These are phyloP conservation scores for Empidonax traillii DNA, from an alignment of 2,113 vertebrate genomes.

Conservation along the genomic window DNA sequence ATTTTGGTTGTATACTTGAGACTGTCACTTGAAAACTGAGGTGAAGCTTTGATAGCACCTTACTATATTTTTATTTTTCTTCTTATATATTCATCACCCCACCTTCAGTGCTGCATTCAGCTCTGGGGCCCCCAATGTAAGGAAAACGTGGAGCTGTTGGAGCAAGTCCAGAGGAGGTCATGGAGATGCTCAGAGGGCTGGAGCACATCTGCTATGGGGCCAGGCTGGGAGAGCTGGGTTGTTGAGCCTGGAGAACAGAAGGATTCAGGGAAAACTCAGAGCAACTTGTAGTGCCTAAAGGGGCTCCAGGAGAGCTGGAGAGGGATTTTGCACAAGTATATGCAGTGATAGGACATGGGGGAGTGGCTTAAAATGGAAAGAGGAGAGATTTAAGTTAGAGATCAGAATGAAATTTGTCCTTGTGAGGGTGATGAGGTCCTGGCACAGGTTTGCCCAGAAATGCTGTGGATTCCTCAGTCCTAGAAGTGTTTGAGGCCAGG, in stretches of 20 bases:
- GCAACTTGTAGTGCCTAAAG: neutral
- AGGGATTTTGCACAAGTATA: neutral
- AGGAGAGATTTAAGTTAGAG: neutral
- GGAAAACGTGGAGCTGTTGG: neutral
- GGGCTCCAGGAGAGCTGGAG: neutral
- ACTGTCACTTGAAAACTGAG: neutral
- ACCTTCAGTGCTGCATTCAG: neutral
- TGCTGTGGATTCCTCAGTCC: neutral
- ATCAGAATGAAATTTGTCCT: neutral
- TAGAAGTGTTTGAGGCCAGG: neutral
- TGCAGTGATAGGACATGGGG: neutral
- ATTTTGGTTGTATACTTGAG: neutral
- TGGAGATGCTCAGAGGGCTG: neutral
- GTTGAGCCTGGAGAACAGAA: neutral
- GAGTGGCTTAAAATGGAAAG: neutral
- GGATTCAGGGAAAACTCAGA: neutral
- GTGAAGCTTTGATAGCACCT: neutral
- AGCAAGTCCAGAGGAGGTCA: neutral
- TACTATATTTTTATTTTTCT: neutral
- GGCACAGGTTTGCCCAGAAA: neutral
- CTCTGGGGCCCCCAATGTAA: neutral
- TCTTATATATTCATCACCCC: neutral
- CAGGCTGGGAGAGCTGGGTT: neutral
- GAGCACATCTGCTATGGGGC: neutral
- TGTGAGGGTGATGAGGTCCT: neutral